Percentiles rank a stretch among this genome's conserved stretches.
Evolutionary conservation across 2,113 vertebrate species (phyloP).

Genomic region (Meriones unguiculatus): DNA sequence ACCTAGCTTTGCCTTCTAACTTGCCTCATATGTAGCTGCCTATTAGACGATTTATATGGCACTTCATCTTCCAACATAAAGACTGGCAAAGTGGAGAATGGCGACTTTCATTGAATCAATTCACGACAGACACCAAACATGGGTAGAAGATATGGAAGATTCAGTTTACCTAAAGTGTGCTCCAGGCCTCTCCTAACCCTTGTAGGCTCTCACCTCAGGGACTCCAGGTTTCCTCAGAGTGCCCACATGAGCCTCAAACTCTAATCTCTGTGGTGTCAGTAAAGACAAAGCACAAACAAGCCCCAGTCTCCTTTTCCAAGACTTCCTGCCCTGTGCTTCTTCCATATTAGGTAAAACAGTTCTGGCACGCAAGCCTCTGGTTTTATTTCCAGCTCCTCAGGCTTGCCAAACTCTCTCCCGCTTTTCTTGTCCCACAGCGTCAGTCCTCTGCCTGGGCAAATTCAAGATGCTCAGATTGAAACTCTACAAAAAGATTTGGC

Average conservation of each 20-base stretch:
- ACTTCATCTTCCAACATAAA: not conserved
- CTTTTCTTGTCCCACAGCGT: not conserved
- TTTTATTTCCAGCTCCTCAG: not conserved
- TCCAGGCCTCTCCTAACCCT: not conserved
- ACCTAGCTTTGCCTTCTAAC: not conserved
- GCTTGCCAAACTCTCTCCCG: not conserved
- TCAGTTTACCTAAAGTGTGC: not conserved
- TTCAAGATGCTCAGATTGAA: not conserved
- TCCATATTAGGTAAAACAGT: not conserved
- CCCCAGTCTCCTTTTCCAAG: not conserved
- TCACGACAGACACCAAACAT: too few relatives aligned
- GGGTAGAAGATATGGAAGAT: not conserved
- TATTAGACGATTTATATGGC: not conserved
- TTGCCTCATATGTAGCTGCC: not conserved
- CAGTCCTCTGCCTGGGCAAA: not conserved
- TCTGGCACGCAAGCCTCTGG: not conserved
- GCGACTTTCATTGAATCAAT: not conserved
- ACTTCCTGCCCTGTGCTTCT: not conserved
- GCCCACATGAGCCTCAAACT: not conserved
- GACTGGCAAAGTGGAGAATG: not conserved
- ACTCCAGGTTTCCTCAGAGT: not conserved
- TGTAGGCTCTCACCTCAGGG: not conserved
- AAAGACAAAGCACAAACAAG: not conserved
- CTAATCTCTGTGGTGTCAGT: not conserved
- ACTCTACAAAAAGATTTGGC: not conserved